Evolutionary conservation across 1,140 invertebrate species (phyloP).

Genomic region (Hesperophylax magnus): DNA sequence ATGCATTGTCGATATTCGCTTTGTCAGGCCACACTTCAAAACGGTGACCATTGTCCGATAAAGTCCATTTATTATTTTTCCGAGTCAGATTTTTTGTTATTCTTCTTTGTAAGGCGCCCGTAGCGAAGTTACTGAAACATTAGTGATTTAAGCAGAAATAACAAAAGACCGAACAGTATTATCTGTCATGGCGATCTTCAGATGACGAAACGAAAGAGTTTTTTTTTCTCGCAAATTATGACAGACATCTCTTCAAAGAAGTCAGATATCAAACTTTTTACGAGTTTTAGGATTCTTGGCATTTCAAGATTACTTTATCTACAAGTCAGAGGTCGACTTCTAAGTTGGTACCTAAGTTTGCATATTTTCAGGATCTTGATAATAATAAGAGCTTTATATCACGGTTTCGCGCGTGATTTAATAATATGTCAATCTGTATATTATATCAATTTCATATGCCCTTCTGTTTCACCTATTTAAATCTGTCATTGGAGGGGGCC

Average conservation of each 20-base stretch:
- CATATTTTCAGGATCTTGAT: too few species aligned
- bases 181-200: conserved; percentile 32
- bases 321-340: too few species aligned
- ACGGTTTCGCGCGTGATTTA: too few species aligned
- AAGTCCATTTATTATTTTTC: conserved; percentile 12
- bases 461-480: too few species aligned
- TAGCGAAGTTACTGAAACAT: conserved; percentile 13
- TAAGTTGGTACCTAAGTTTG: too few species aligned
- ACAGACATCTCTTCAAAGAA: not conserved
- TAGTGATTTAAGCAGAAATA: conserved; percentile 31
- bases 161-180: conserved; percentile 26
- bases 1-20: not conserved
- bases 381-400: too few species aligned
- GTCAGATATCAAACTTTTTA: too few species aligned
- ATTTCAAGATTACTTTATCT: too few species aligned
- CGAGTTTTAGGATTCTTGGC: too few species aligned
- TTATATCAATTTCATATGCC: too few species aligned
- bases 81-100: conserved; percentile 5
- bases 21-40: conserved; percentile 6
- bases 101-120: not conserved
- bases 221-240: conserved; percentile 17
- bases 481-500: too few species aligned
- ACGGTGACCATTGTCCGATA: not conserved
- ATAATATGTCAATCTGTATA: too few species aligned
- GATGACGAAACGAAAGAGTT: not conserved